phyloP scores from a whole-genome alignment of 2,797 vertebrate species.

The Astyanax mexicanus region DNA sequence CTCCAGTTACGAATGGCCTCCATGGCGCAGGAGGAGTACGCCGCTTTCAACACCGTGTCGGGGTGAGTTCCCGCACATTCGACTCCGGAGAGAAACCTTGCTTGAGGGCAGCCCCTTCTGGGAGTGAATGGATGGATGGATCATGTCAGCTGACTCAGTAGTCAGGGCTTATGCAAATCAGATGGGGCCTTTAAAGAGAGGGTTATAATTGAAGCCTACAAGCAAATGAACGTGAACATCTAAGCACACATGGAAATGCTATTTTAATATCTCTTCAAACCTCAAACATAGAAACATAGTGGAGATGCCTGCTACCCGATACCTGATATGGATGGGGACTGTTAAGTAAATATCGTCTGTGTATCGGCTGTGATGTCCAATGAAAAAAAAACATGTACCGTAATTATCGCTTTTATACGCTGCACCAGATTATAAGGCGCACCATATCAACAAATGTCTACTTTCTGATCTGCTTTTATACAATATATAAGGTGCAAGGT shows the following conservation, averaged over 20 bases:
- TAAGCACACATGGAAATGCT: slow-evolving; percentile 9
- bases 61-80: slow-evolving; percentile 80
- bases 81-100: slow-evolving; percentile 58
- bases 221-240: slow-evolving; percentile 28
- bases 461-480: too few relatives aligned
- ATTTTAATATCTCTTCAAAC: slow-evolving; percentile 21
- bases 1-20: slow-evolving; percentile 93
- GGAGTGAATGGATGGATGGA: slow-evolving; percentile 65
- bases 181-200: slow-evolving; percentile 25
- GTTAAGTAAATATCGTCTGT: too few relatives aligned
- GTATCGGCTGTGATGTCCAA: too few relatives aligned
- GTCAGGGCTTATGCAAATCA: slow-evolving; percentile 45
- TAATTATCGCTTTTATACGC: too few relatives aligned
- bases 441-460: too few relatives aligned
- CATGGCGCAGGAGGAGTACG: slow-evolving; percentile 92
- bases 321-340: too few relatives aligned
- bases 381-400: too few relatives aligned
- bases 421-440: too few relatives aligned
- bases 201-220: background rate
- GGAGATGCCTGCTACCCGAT: background rate
- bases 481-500: too few relatives aligned
- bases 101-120: slow-evolving; percentile 49
- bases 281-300: too few relatives aligned
- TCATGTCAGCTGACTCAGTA: slow-evolving; percentile 55
- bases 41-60: slow-evolving; percentile 88